These are phyloP conservation scores for Dione vanillae DNA, from an alignment of 2,888 invertebrate species.

Conservation along the genomic window DNA sequence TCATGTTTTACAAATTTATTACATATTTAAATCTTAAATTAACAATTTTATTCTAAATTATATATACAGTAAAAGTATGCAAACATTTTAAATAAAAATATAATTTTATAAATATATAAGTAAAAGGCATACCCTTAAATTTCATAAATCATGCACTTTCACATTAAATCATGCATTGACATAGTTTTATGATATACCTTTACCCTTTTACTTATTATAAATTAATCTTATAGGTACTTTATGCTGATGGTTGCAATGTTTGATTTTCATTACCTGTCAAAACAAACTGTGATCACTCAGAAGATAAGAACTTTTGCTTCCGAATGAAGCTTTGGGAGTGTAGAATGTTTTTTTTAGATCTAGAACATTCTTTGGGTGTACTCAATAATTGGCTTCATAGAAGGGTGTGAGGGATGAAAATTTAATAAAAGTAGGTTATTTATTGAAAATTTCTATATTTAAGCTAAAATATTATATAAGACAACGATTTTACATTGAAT, in stretches of 20 bases:
- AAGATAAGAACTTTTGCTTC: slow-evolving; percentile 8
- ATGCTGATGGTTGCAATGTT: background rate
- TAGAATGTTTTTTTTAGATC: slow-evolving; percentile 55
- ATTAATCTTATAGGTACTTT: background rate
- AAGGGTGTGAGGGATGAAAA: slow-evolving; percentile 47
- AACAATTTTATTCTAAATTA: background rate
- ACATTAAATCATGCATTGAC: slow-evolving; percentile 28
- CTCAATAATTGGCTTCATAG: slow-evolving; percentile 34
- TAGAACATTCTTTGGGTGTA: slow-evolving; percentile 66
- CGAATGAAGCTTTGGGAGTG: slow-evolving; percentile 35
- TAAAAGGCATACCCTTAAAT: background rate
- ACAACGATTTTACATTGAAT: slow-evolving; percentile 36
- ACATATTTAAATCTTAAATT: background rate
- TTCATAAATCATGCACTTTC: slow-evolving; percentile 31
- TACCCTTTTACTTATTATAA: slow-evolving; percentile 4
- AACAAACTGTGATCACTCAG: slow-evolving; percentile 28
- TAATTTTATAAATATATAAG: background rate
- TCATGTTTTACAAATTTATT: background rate
- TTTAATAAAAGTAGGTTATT: slow-evolving; percentile 50
- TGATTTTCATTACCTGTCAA: slow-evolving; percentile 18
- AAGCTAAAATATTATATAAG: slow-evolving; percentile 26
- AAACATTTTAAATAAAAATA: background rate
- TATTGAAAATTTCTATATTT: slow-evolving; percentile 40
- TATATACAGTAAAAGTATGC: background rate
- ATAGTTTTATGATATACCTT: slow-evolving; percentile 9